Evolutionary conservation across 2,888 invertebrate genomes (phyloP).

Genomic region (Aplocera efformata): DNA sequence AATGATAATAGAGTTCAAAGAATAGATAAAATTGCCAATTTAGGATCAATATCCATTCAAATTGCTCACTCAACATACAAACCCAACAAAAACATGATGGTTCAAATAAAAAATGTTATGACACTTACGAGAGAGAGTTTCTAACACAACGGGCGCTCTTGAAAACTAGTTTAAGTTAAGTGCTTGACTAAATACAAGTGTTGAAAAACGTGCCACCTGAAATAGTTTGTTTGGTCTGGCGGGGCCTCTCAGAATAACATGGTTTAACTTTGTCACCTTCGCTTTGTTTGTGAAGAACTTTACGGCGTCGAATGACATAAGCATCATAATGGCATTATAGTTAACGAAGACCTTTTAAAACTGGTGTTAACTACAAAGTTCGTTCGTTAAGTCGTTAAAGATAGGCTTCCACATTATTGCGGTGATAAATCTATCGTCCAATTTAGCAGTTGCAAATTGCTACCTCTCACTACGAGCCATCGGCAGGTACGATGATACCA

Average conservation of each 20-base stretch:
- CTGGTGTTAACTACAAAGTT: conserved; percentile 5
- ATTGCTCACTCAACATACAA: not conserved
- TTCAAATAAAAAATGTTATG: conserved; percentile 19
- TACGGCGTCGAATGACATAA: conserved; percentile 11
- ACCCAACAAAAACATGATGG: conserved; percentile 6
- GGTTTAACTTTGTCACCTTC: conserved; percentile 16
- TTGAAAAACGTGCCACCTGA: conserved; percentile 43
- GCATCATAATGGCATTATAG: conserved; percentile 10
- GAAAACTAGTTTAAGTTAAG: conserved; percentile 25
- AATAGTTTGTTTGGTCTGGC: conserved; percentile 46
- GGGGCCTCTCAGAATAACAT: conserved; percentile 28
- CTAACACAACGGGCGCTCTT: conserved; percentile 15
- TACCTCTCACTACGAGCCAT: conserved; percentile 31
- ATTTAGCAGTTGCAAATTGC: conserved; percentile 38
- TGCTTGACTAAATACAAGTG: conserved; percentile 28
- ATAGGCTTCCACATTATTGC: conserved; percentile 11
- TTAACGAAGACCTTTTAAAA: conserved; percentile 9
- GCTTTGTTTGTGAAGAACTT: conserved; percentile 11
- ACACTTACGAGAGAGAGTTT: conserved; percentile 25
- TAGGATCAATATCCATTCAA: not conserved
- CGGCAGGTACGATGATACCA: conserved; percentile 57
- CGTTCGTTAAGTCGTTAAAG: not conserved
- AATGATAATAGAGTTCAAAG: no score
- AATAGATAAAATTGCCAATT: not conserved
- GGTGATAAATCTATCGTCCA: conserved; percentile 25